Evolutionary conservation across 1,140 invertebrate genomes (phyloP), one percentile per base, ranked within the genome.

Genomic region (Samia ricini): DNA sequence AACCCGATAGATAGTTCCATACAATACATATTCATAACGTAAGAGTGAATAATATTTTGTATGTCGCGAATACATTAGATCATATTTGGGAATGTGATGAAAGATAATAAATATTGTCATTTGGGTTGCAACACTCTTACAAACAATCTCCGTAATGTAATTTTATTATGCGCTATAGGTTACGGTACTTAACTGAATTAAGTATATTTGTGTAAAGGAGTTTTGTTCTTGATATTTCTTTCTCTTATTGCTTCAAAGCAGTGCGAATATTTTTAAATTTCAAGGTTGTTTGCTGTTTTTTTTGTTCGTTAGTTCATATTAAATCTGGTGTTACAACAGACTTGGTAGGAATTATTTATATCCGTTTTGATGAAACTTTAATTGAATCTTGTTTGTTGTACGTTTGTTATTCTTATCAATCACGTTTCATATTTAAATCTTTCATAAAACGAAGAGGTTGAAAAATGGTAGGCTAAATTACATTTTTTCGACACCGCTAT

Each of bases 21-120:
- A 15, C 33, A 42, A 42, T 42, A 42, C 33, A 42, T 42, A 67
- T 66, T 66, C 60, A 56, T 68, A 65, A 73, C 71, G 61, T 66
- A 72, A 70, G 64, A 69, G 62, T 21, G n/a, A n/a, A n/a, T 52
- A 33, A 54, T 54, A 58, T 10, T 42, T 42, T 42, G n/a, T 54
- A 68, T 60, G 50, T 63, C 50, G 63, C 56, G 67, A 72, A 77
- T 71, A 72, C 61, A 74, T 77, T 77, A 72, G 60, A 58, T 59
- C 64, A 49, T 67, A 76, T 74, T 72, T 68, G 71, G 69, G 67
- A 56, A 69, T 64, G 68, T 72, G 66, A 69, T 72, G 70, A 73
- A 77, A 67, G 61, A 64, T 71, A 69, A 74, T 48, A 58, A 77
- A 74, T 71, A 79, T 73, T 69, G 67, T 73, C 61, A 69, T 71